phyloP scores from a whole-genome alignment of 2,888 invertebrate genomes.

The Pheosia gnoma region DNA sequence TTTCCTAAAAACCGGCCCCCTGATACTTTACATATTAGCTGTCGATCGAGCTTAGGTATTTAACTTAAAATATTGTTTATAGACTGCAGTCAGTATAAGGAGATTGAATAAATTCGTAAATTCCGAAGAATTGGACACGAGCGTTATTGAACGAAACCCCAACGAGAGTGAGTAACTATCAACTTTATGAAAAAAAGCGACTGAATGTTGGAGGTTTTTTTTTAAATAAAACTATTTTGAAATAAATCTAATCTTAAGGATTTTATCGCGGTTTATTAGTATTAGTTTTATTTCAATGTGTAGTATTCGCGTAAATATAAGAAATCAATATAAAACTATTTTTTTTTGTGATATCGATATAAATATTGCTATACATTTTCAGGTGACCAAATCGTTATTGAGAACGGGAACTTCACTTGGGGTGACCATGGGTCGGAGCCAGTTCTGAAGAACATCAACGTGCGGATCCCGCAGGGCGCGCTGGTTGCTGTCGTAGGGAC shows the following conservation, averaged over 20 bases:
- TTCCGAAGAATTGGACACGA: slow-evolving; percentile 93
- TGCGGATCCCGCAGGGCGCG: slow-evolving; percentile 86
- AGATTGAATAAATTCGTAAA: slow-evolving; percentile 97
- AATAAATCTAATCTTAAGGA: too few species aligned
- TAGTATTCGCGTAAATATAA: too few species aligned
- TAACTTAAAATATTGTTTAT: slow-evolving; percentile 42
- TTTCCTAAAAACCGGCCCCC: too few species aligned
- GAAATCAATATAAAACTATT: too few species aligned
- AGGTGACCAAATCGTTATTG: slow-evolving; percentile 91
- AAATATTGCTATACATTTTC: slow-evolving; percentile 30
- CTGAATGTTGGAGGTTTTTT: too few species aligned
- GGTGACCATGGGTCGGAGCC: slow-evolving; percentile 87
- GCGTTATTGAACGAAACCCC: slow-evolving; percentile 89
- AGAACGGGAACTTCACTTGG: slow-evolving; percentile 96
- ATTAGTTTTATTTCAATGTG: too few species aligned
- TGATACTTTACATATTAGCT: too few species aligned
- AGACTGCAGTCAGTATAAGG: slow-evolving; percentile 95
- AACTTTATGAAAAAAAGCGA: too few species aligned
- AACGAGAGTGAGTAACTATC: slow-evolving; percentile 86
- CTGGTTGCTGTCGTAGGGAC: slow-evolving; percentile 94
- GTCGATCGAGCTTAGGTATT: neutral
- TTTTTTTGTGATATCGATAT: too few species aligned
- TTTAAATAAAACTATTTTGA: too few species aligned
- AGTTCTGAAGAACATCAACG: slow-evolving; percentile 89
- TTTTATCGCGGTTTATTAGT: too few species aligned